Evolutionary conservation across 2,113 vertebrate genomes (phyloP).

Genomic region (Gallinago jamesoni): DNA sequence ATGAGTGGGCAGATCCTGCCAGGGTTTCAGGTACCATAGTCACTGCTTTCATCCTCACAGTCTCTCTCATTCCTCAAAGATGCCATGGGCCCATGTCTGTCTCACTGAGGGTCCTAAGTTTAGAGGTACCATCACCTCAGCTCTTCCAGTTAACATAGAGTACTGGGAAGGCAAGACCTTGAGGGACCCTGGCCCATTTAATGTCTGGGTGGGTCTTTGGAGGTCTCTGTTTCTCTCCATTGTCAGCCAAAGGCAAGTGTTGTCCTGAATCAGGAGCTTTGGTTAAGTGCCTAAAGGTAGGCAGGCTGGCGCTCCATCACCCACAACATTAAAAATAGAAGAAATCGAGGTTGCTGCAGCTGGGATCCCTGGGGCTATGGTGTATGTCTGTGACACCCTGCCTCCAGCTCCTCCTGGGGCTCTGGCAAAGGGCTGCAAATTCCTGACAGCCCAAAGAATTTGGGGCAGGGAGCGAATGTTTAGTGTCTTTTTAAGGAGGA

Average conservation of each 20-base stretch:
- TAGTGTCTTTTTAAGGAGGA: neutral
- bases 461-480: neutral
- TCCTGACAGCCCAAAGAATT: neutral
- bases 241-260: neutral
- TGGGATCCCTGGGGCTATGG: neutral
- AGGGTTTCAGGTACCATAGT: rapidly evolving
- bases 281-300: neutral
- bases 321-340: neutral
- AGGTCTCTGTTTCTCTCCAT: neutral
- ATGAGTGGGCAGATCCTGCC: neutral
- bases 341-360: rapidly evolving
- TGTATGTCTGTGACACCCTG: neutral
- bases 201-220: neutral
- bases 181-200: neutral
- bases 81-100: rapidly evolving
- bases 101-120: neutral
- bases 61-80: neutral
- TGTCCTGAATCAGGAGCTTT: neutral
- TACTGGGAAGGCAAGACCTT: neutral
- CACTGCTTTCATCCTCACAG: neutral
- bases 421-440: neutral
- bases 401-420: neutral
- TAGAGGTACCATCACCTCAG: neutral
- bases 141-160: neutral
- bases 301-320: neutral